Percentiles rank a stretch among this genome's conserved stretches.
phyloP scores from a whole-genome alignment of 2,888 invertebrate genomes.

The Morinoia aosen region DNA sequence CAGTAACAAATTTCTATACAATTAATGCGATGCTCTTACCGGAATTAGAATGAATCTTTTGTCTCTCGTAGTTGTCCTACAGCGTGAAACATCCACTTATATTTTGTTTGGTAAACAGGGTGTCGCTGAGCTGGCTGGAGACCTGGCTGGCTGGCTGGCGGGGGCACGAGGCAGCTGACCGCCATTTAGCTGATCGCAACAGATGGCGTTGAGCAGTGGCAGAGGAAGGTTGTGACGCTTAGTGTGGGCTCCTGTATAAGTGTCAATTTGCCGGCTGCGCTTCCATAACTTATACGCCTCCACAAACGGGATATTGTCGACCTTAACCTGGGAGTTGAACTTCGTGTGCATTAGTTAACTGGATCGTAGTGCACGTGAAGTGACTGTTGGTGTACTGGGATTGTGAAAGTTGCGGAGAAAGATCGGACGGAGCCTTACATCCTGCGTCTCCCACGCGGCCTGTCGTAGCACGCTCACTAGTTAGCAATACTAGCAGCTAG shows the following conservation, averaged over 20 bases:
- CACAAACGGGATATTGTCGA: not conserved
- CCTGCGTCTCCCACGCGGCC: not conserved
- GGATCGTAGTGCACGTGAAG: not conserved
- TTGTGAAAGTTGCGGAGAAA: conserved; percentile 21
- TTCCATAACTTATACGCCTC: not conserved
- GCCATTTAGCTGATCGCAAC: not conserved
- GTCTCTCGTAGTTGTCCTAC: too few relatives aligned
- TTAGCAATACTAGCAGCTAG: not conserved
- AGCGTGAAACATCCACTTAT: too few relatives aligned
- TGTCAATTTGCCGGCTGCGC: conserved; percentile 35
- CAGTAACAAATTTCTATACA: too few relatives aligned
- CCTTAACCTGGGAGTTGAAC: not conserved
- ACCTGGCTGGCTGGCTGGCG: conserved; percentile 15
- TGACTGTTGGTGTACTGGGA: not conserved
- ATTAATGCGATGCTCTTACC: too few relatives aligned
- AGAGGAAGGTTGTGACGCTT: not conserved
- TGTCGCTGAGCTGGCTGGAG: not conserved
- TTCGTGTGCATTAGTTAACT: not conserved
- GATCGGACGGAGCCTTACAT: not conserved
- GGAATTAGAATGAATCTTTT: too few relatives aligned
- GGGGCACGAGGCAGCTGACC: not conserved
- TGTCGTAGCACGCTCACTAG: not conserved
- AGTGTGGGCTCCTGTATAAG: not conserved
- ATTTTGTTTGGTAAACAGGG: too few relatives aligned
- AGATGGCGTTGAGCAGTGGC: conserved; percentile 20